Conservation (phyloP, 2,113 vertebrate genomes). For the Burhinus bistriatus region DNA sequence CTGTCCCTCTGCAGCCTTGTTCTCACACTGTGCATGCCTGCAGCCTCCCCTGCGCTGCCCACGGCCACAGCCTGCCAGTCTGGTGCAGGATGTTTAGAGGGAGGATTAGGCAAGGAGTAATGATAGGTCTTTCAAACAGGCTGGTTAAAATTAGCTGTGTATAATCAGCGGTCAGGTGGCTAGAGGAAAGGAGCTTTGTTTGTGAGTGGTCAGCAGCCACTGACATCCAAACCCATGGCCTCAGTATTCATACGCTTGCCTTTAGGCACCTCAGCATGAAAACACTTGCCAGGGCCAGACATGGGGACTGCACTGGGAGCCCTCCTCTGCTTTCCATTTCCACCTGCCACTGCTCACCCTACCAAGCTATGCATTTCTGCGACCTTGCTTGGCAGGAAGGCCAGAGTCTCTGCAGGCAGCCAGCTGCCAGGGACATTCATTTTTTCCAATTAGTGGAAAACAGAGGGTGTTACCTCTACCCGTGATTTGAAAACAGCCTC, state of each 20-base stretch:
- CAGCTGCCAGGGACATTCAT: neutral
- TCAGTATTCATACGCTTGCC: neutral
- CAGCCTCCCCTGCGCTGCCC: neutral
- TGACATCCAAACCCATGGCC: neutral
- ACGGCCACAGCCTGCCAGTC: neutral
- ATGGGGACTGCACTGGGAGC: neutral
- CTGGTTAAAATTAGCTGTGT: neutral
- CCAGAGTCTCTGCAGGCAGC: neutral
- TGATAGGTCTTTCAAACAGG: conserved; percentile 15
- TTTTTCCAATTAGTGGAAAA: conserved; percentile 28
- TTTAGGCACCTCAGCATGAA: neutral
- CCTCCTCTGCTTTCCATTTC: neutral
- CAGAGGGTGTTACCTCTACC: neutral
- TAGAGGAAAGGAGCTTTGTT: conserved; percentile 6
- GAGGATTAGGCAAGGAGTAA: neutral
- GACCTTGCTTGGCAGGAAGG: neutral
- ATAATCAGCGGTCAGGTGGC: conserved; percentile 32
- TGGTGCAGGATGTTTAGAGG: neutral
- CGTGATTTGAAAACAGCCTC: neutral
- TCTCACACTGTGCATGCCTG: rapidly evolving
- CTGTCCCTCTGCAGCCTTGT: neutral
- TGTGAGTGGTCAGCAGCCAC: neutral
- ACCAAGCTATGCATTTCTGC: neutral
- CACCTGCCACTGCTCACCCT: neutral
- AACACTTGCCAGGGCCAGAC: neutral